Evolutionary conservation across 2,888 invertebrate species (phyloP), one percentile per base, ranked within the genome.

Genomic region (Alsophila aescularia): DNA sequence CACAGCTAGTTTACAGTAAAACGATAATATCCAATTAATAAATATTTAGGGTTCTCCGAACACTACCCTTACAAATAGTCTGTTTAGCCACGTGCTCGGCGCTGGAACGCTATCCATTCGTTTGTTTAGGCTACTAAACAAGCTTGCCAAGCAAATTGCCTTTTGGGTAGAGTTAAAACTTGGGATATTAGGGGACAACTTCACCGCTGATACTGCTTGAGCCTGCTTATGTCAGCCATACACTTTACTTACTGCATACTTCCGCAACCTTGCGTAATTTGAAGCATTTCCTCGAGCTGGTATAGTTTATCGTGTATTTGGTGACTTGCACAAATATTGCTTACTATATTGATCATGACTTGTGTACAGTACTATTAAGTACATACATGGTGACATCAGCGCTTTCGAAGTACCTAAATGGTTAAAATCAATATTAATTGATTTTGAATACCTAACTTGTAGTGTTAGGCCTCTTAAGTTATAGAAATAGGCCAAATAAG

Each of bases 51-150:
- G 13, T 37, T 32, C 18, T 32, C 44, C 14, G 39, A 1, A 21
- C 12, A 2, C 31, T 32, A 53, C 64, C 70, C 70, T 59, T 62
- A 58, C 54, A 69, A 72, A 74, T 64, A 67, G 39, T 50, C 50
- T 62, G 43, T 61, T 48, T 47, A 37, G 52, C 49, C 62, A 51
- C 55, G 56, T 60, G 68, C 67, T 62, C 29, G 8, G 60, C 24
- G 16, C 36, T 16, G 32, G 32, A 8, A 32, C 15, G 10, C 27
- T 61, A 45, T 27, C 16, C 43, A 58, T 60, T 39, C 54, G 67
- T 75, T 63, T 54, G 67, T 62, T 73, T 71, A 71, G 70, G 70
- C 35, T 24, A 24, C 31, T 40, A 34, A 34, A 48, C 47, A 42
- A 36, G 49, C 50, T 35, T 21, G 49, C 37, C 32, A 47, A 43